phyloP scores from a whole-genome alignment of 2,797 vertebrate genomes.

The Poeciliopsis paucimaculata region DNA sequence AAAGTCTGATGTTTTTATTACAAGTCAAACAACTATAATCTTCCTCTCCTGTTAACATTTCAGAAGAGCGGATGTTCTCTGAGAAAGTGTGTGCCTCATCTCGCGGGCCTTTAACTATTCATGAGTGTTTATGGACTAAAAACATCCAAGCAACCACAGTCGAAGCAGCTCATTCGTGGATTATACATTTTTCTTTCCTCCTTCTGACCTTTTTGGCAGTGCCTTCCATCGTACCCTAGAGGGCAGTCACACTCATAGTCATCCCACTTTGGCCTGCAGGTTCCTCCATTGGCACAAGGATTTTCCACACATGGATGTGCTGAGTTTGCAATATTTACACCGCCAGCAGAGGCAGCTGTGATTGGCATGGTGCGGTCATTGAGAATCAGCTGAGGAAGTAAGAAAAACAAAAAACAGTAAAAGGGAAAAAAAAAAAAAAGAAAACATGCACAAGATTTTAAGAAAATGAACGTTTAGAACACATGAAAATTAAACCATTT shows the following conservation, averaged over 20 bases:
- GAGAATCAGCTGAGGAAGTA: conserved; percentile 83
- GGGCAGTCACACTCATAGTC: conserved; percentile 94
- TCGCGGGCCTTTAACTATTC: not conserved
- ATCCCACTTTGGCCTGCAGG: conserved; percentile 90
- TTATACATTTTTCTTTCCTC: not conserved
- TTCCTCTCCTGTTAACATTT: not conserved
- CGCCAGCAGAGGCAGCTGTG: conserved; percentile 81
- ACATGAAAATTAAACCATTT: not conserved
- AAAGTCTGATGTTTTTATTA: not conserved
- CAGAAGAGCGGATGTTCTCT: not conserved
- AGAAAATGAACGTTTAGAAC: not conserved
- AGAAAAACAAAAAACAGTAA: not conserved
- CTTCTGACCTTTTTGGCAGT: conserved; percentile 93
- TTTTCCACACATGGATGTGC: conserved; percentile 87
- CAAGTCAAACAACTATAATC: not conserved
- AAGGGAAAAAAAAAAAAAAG: not conserved
- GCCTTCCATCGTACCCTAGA: conserved; percentile 90
- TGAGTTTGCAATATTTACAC: conserved; percentile 89
- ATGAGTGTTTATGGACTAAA: not conserved
- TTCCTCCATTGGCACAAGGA: conserved; percentile 91
- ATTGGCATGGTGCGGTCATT: conserved; percentile 89
- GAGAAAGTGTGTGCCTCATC: not conserved
- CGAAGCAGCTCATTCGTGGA: not conserved
- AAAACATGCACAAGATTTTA: not conserved
- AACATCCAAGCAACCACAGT: not conserved